Evolutionary conservation across 2,113 vertebrate genomes (phyloP).

Genomic region (Rhabdomys dilectus): DNA sequence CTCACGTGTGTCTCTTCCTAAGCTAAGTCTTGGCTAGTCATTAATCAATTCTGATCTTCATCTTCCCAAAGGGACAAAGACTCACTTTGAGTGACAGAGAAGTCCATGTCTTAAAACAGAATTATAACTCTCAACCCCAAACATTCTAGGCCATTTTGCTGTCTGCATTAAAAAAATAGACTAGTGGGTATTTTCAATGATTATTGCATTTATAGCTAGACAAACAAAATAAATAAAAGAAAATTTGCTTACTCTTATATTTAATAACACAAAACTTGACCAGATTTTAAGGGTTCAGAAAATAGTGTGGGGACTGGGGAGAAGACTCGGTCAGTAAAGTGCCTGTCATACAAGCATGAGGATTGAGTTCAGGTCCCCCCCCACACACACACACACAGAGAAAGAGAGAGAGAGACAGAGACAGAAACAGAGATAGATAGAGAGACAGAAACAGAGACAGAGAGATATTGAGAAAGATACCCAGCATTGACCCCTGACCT

Average conservation of each 20-base stretch:
- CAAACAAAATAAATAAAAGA: slow-evolving; percentile 16
- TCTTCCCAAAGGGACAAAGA: neutral
- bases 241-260: slow-evolving; percentile 15
- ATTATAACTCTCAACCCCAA: neutral
- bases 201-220: neutral
- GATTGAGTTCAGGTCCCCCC: neutral
- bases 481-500: neutral
- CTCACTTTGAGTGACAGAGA: neutral
- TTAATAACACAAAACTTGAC: neutral
- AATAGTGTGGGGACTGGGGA: neutral
- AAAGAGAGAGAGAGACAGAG: neutral
- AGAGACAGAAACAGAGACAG: neutral
- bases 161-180: neutral
- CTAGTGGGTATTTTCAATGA: neutral
- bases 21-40: neutral
- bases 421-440: neutral
- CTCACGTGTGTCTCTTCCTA: neutral
- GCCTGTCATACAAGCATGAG: no score
- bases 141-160: neutral
- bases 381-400: no score
- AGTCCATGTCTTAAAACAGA: neutral
- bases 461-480: neutral
- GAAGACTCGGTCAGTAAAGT: neutral
- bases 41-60: neutral
- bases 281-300: neutral